Evolutionary conservation across 2,888 invertebrate species (phyloP), one percentile per base, ranked within the genome.

Genomic region (Melanargia galathea): DNA sequence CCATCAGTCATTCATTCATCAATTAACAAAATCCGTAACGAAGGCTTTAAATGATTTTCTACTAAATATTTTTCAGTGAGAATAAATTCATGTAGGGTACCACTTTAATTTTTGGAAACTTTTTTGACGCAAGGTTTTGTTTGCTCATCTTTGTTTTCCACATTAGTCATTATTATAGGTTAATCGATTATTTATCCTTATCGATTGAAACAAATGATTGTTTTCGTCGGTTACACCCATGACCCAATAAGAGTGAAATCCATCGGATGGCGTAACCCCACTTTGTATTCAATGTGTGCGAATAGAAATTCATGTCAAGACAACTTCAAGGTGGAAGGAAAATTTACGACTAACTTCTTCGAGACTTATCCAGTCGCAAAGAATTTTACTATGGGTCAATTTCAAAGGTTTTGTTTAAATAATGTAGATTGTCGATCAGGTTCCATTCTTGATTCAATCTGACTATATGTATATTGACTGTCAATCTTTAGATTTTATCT

Each of bases 231-330:
- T 67, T 58, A 84, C 84, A 84, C 76, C 89, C 89, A 83, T 90
- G 90, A 90, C 90, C 90, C 88, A 89, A 86, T 89, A 89, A 80
- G 76, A 67, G 90, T 89, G 90, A 90, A 91, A 91, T 89, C 90
- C 84, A 86, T 83, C 72, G 71, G 66, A 75, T 90, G 89, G 84
- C 80, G 90, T 84, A 90, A 91, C 81, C 69, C 70, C 77, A 70
- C 80, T 91, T 90, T 82, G 90, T 91, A 91, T 91, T 89, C 91
- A 84, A 80, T 77, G 73, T 78, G 82, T 77, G 78, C 74, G 74
- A 82, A 81, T 90, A 84, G 89, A 87, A 90, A 90, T 89, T 88
- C 90, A 90, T 91, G 91, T 91, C 90, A 91, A 90, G 91, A 84
- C 80, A 82, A 86, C 80, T 78, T 75, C 77, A 73, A 72, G 75